Base-by-base conservation (phyloP, 2,113 vertebrate species). In the Hoplias malabaricus region DNA sequence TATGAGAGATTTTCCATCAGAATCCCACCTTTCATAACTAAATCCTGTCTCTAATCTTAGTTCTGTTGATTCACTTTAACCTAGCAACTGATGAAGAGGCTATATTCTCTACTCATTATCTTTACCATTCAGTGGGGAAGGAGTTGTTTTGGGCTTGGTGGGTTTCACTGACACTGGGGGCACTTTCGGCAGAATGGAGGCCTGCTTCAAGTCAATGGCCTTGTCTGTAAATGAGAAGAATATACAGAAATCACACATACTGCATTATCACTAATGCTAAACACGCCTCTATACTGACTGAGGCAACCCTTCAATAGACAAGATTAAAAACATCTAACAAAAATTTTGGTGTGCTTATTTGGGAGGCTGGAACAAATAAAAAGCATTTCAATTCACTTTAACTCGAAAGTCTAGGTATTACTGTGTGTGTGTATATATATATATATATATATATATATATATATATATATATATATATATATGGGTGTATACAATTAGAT, bases 91-190 rank as follows among this genome's bases (percentile, higher is more conserved):
- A 34, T 25, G 13, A 2, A 8, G 12, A 8, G 5, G 33, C 6
- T 5, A 13, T 13, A 7, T 4, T 10, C 25, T 48, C 19, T n/a
- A 54, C 19, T 27, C 21, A 6, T 25, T 13, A 13, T n/a, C n/a
- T 8, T 69, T 50, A 92, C 91, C 84, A 0, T 82, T 23, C 2
- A 80, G 71, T 0, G 90, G 83, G 0, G 84, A 25, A 2, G 48
- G 6, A 0, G 88, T 88, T 0, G 86, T 86, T 36, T 71, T 87
- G 40, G 75, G 85, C 77, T 90, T 91, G 74, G 82, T 82, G 0
- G 90, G 90, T 40, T 90, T 93, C 57, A 72, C 14, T 0, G 90
- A 87, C 3, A 73, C 82, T 0, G 79, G 29, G 0, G 66, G 77
- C 1, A 82, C 53, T 56, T 89, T 90, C n/a, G 59, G 73, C 61